A percentile compares a stretch with the other conserved stretches of the same genome.
phyloP scores from a whole-genome alignment of 2,113 vertebrate species.

The Mormyrus iriodes region DNA sequence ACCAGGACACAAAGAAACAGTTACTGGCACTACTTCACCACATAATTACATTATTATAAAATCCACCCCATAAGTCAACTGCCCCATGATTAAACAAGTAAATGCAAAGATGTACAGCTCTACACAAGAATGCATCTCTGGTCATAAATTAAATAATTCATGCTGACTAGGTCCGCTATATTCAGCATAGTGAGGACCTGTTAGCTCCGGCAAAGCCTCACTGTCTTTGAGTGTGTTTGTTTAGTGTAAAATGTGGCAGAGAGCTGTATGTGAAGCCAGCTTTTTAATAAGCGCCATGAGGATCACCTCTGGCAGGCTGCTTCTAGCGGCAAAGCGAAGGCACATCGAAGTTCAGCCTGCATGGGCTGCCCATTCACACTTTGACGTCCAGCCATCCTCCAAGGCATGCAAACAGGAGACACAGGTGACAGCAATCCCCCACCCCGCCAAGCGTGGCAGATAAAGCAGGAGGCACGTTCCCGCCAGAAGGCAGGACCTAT shows the following conservation, averaged over 20 bases:
- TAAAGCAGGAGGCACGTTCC: background rate
- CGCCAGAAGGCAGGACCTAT: background rate
- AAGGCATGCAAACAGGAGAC: background rate
- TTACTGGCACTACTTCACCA: background rate
- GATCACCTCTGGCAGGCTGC: background rate
- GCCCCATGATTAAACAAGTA: background rate
- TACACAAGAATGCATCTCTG: background rate
- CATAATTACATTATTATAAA: background rate
- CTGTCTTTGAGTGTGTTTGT: background rate
- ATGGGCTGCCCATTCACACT: background rate
- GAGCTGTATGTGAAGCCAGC: background rate
- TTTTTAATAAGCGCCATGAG: background rate
- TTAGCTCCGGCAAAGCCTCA: background rate
- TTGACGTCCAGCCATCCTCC: background rate
- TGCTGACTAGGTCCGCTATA: background rate
- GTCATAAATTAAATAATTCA: background rate
- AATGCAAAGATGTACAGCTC: background rate
- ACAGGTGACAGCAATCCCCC: background rate
- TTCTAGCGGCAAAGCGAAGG: background rate
- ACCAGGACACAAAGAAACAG: background rate
- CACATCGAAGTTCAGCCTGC: background rate
- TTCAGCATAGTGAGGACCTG: background rate
- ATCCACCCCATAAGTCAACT: background rate
- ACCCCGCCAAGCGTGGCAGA: background rate
- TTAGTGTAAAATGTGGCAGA: background rate